Percentiles rank a stretch among this genome's conserved stretches.
Conservation (phyloP, 2,113 vertebrate species). For the Osmerus eperlanus region DNA sequence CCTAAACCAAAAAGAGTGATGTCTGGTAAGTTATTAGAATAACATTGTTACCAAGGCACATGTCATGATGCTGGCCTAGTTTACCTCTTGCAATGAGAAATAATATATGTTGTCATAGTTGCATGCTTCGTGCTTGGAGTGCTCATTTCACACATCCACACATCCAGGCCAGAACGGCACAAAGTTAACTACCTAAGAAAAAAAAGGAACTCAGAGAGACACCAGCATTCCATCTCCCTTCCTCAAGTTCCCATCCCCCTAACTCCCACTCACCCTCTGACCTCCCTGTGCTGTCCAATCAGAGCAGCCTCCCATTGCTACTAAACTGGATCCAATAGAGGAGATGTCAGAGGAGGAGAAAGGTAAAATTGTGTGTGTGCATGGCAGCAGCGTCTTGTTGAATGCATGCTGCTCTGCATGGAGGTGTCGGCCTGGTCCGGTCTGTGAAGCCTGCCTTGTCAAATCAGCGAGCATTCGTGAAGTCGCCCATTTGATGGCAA, state of each 20-base stretch:
- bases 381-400: neutral
- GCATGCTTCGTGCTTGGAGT: no score
- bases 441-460: slow-evolving; percentile 7
- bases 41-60: neutral
- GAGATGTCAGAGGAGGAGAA: slow-evolving; percentile 95
- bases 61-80: neutral
- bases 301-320: slow-evolving; percentile 82
- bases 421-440: slow-evolving; percentile 37
- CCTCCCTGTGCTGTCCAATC: slow-evolving; percentile 61
- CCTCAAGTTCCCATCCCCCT: slow-evolving; percentile 38
- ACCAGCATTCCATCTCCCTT: neutral
- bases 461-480: slow-evolving; percentile 5
- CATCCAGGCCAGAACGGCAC: no score
- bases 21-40: slow-evolving; percentile 71
- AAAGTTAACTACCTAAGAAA: no score
- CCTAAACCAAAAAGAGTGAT: slow-evolving; percentile 66
- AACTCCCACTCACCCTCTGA: slow-evolving; percentile 42
- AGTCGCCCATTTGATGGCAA: slow-evolving; percentile 7
- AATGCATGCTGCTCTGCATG: slow-evolving; percentile 57
- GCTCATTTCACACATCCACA: no score
- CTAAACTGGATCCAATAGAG: slow-evolving; percentile 91
- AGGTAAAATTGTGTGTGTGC: slow-evolving; percentile 75
- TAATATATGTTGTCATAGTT: no score
- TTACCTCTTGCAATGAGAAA: neutral
- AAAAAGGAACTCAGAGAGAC: no score